These are phyloP conservation scores for Semicossyphus pulcher DNA, from an alignment of 2,113 vertebrate genomes.

Conservation along the genomic window DNA sequence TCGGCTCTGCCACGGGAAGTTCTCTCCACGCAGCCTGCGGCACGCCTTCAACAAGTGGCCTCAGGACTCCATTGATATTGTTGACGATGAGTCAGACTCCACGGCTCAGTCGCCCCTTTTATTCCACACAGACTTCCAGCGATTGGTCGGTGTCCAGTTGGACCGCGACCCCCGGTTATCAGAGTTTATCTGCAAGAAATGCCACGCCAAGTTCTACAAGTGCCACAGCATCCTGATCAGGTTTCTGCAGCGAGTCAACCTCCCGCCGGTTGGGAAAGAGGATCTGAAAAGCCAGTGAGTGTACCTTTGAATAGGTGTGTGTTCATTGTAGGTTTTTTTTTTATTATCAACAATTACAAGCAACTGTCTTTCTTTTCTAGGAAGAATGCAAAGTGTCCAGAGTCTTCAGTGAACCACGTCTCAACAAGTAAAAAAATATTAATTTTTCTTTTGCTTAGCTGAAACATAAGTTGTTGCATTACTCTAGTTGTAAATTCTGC, in stretches of 20 bases:
- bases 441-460: background rate
- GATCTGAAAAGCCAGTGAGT: conserved; percentile 81
- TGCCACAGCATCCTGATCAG: conserved; percentile 89
- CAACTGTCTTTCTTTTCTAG: conserved; percentile 57
- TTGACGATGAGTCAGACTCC: conserved; percentile 71
- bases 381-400: conserved; percentile 49
- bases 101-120: conserved; percentile 76
- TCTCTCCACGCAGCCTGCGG: conserved; percentile 90
- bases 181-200: conserved; percentile 93
- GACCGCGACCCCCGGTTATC: conserved; percentile 88
- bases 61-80: conserved; percentile 64
- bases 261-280: conserved; percentile 73
- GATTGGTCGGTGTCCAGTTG: conserved; percentile 89
- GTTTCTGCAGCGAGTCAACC: conserved; percentile 93
- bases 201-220: conserved; percentile 95
- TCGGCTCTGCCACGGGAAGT: conserved; percentile 95
- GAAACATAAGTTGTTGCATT: background rate
- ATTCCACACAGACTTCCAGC: conserved; percentile 93
- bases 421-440: conserved; percentile 57
- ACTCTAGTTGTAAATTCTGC: background rate
- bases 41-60: conserved; percentile 87
- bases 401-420: conserved; percentile 32
- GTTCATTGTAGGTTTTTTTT: background rate
- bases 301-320: no score
- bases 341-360: background rate